Percentiles rank a stretch among this genome's conserved stretches.
Conservation (phyloP, 2,113 vertebrate species). For the Erythrocebus patas region DNA sequence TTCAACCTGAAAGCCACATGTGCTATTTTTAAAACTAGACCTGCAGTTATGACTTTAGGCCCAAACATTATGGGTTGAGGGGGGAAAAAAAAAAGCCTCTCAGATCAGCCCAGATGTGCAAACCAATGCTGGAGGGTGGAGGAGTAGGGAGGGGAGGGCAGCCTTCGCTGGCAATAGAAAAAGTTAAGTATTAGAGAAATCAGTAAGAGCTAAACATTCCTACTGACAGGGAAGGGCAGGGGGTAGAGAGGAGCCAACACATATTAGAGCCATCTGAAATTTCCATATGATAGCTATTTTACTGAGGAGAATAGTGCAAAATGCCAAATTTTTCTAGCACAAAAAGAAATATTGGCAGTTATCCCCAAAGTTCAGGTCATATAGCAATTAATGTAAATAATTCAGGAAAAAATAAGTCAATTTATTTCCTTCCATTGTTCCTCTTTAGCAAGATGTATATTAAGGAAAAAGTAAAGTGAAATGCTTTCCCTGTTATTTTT, state of each 20-base stretch:
- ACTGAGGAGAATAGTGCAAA: neutral
- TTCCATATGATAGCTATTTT: conserved; percentile 23
- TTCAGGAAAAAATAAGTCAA: conserved; percentile 38
- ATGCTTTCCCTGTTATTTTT: neutral
- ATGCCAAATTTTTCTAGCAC: conserved; percentile 20
- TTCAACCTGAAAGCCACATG: conserved; percentile 64
- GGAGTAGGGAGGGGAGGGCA: neutral
- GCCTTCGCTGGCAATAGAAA: neutral
- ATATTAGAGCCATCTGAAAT: neutral
- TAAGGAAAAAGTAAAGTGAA: neutral
- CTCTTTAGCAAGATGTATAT: conserved; percentile 7
- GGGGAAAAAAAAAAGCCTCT: neutral
- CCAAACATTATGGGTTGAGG: conserved; percentile 43
- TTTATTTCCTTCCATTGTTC: conserved; percentile 32
- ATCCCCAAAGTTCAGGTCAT: conserved; percentile 6
- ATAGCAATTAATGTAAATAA: conserved; percentile 44
- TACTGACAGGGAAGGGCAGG: neutral
- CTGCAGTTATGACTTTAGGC: conserved; percentile 35
- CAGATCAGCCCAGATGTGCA: conserved; percentile 53
- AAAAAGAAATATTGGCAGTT: conserved; percentile 27
- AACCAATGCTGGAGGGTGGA: neutral
- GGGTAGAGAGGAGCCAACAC: neutral
- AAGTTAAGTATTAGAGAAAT: neutral
- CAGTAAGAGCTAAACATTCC: neutral
- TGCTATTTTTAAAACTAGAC: conserved; percentile 61